Conservation (phyloP, 2,888 invertebrate genomes). For the Elmis aenea region DNA sequence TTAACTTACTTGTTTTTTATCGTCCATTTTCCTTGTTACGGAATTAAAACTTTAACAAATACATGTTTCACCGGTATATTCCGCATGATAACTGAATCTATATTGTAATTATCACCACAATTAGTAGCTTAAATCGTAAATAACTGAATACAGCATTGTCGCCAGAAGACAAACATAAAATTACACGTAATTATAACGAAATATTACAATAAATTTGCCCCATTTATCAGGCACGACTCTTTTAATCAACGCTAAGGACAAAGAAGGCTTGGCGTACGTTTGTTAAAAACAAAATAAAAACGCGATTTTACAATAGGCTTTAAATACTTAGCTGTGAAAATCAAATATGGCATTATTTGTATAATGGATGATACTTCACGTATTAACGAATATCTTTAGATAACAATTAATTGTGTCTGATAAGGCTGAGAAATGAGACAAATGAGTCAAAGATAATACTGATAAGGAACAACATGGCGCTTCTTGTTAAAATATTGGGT, state of each 20-base stretch:
- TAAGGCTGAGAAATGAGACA: conserved; percentile 8
- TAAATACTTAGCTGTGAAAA: conserved; percentile 19
- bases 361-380: conserved; percentile 18
- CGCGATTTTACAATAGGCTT: conserved; percentile 16
- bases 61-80: conserved; percentile 12
- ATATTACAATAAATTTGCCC: no score
- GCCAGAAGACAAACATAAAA: conserved; percentile 18
- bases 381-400: conserved; percentile 27
- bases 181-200: neutral
- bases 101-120: conserved; percentile 16
- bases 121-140: conserved; percentile 21
- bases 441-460: neutral
- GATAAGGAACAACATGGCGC: neutral
- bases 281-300: conserved; percentile 6
- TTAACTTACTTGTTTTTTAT: conserved; percentile 15
- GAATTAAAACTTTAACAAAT: neutral
- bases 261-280: conserved; percentile 5
- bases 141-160: conserved; percentile 17
- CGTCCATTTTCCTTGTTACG: conserved; percentile 12
- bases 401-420: conserved; percentile 25
- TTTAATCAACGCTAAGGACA: neutral
- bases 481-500: no score
- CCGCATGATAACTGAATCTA: conserved; percentile 20
- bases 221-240: neutral
- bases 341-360: conserved; percentile 19